Conservation (phyloP, 2,888 invertebrate species). For the Drosophila atroscutellata region DNA sequence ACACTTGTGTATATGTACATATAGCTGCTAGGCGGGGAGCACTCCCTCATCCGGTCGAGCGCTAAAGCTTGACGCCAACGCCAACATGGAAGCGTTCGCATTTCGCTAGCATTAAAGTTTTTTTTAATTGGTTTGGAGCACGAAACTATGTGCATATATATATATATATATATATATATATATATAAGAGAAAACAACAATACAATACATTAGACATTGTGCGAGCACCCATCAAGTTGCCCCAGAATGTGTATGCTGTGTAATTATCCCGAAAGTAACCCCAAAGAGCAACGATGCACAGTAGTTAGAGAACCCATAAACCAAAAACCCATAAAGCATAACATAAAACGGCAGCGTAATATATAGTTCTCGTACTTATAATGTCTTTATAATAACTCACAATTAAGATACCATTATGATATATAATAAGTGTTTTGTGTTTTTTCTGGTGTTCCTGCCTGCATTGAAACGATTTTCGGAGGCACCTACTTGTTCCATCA, state of each 20-base stretch:
- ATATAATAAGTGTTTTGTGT: neutral
- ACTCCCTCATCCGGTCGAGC: constrained; percentile 11
- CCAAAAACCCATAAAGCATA: neutral
- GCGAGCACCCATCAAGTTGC: constrained; percentile 24
- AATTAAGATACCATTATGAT: neutral
- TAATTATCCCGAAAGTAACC: constrained; percentile 44
- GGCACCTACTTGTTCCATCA: neutral
- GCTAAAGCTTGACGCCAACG: constrained; percentile 25
- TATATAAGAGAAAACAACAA: neutral
- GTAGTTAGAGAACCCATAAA: neutral
- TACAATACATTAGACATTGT: constrained; percentile 22
- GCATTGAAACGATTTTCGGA: neutral
- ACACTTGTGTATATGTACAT: neutral
- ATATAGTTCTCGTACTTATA: neutral
- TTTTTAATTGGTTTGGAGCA: constrained; percentile 69
- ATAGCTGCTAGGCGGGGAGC: neutral
- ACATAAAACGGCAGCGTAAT: neutral
- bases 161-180: neutral
- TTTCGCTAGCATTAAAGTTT: constrained; percentile 58
- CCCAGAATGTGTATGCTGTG: constrained; percentile 38
- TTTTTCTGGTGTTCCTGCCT: neutral
- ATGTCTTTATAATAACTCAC: constrained; percentile 3
- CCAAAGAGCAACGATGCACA: constrained; percentile 10
- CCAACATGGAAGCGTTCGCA: constrained; percentile 33
- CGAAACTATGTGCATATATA: constrained; percentile 43